phyloP scores from a whole-genome alignment of 2,113 vertebrate genomes.

The Rhombomys opimus region DNA sequence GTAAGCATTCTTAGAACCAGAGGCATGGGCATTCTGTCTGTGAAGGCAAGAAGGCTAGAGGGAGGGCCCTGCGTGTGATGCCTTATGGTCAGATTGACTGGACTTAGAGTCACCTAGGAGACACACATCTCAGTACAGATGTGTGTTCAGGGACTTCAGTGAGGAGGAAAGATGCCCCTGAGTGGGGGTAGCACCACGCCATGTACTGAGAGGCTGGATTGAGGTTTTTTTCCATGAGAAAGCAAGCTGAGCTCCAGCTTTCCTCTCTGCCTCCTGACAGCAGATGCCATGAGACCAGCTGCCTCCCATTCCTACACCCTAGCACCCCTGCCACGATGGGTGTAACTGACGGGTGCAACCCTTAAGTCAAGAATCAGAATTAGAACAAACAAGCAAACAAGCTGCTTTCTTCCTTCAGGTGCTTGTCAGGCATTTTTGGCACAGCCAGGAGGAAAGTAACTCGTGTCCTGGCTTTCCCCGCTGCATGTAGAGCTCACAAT shows the following conservation, averaged over 20 bases:
- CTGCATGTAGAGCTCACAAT: background rate
- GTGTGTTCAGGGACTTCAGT: background rate
- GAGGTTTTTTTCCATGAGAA: background rate
- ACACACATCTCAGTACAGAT: background rate
- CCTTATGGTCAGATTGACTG: background rate
- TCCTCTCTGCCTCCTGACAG: background rate
- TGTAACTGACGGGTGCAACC: too few relatives aligned
- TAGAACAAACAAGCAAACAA: background rate
- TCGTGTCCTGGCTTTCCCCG: fast-evolving
- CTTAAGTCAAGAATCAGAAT: background rate
- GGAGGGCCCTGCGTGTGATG: background rate
- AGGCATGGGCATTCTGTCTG: background rate
- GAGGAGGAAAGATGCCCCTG: background rate
- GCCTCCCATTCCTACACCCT: background rate
- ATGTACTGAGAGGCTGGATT: background rate
- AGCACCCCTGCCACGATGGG: too few relatives aligned
- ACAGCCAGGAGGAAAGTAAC: background rate
- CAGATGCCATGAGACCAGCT: too few relatives aligned
- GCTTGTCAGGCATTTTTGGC: background rate
- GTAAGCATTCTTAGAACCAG: background rate
- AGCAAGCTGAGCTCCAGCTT: background rate
- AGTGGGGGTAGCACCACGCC: too few relatives aligned
- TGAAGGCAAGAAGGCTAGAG: background rate
- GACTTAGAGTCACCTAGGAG: background rate
- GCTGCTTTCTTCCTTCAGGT: background rate